phyloP scores from a whole-genome alignment of 2,113 vertebrate genomes.

The Mobula hypostoma region DNA sequence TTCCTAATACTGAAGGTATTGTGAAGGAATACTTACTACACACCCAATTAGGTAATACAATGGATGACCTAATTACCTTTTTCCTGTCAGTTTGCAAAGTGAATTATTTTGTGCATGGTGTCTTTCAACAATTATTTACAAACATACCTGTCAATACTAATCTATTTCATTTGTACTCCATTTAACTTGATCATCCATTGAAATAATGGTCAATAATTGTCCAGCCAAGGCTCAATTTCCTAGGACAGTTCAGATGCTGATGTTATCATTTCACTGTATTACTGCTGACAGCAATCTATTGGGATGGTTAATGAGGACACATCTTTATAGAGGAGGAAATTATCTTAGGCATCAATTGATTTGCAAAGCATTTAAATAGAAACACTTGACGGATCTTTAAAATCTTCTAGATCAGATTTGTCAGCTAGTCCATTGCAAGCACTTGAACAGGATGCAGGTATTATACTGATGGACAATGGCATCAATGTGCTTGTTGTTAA shows the following conservation, averaged over 20 bases:
- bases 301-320: constrained; percentile 12
- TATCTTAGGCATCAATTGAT: constrained; percentile 11
- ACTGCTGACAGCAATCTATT: constrained; percentile 23
- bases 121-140: constrained; percentile 15
- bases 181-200: background rate
- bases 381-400: background rate
- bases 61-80: background rate
- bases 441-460: background rate
- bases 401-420: background rate
- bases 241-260: background rate
- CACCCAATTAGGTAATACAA: background rate
- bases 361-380: constrained; percentile 24
- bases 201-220: constrained; percentile 25
- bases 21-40: background rate
- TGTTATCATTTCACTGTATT: background rate
- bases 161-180: background rate
- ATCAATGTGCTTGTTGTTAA: background rate
- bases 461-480: background rate
- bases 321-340: background rate
- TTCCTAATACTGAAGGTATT: background rate
- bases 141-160: background rate
- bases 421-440: background rate
- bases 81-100: background rate
- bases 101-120: background rate
- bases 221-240: background rate